Conservation (phyloP, 2,888 invertebrate species). For the Aricia artaxerxes region DNA sequence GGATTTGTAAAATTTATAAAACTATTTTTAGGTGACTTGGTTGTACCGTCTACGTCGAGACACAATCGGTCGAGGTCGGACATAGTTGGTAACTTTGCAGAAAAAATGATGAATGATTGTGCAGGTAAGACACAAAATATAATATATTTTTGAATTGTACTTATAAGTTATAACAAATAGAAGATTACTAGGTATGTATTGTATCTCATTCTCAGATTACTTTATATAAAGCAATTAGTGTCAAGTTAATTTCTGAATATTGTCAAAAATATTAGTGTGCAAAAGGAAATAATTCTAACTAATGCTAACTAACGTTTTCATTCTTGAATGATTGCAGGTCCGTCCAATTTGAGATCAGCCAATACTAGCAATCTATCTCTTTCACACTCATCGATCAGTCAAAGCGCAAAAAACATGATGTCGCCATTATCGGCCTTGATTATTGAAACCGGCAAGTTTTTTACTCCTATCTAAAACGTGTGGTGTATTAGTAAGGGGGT, state of each 20-base stretch:
- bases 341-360: slow-evolving; percentile 62
- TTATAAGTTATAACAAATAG: too few species aligned
- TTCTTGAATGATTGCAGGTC: slow-evolving; percentile 48
- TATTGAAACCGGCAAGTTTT: slow-evolving; percentile 81
- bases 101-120: slow-evolving; percentile 67
- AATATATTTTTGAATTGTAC: neutral
- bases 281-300: too few species aligned
- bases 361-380: slow-evolving; percentile 61
- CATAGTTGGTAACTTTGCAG: slow-evolving; percentile 70
- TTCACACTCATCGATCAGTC: slow-evolving; percentile 70
- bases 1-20: neutral
- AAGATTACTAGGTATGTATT: too few species aligned
- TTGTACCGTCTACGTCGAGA: slow-evolving; percentile 57
- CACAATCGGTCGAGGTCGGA: slow-evolving; percentile 73
- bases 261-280: too few species aligned
- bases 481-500: too few species aligned
- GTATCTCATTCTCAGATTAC: too few species aligned
- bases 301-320: neutral
- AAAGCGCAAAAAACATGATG: slow-evolving; percentile 63
- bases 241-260: too few species aligned
- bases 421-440: slow-evolving; percentile 80
- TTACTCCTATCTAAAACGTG: neutral
- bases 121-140: slow-evolving; percentile 53
- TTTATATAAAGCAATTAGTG: too few species aligned
- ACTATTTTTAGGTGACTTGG: slow-evolving; percentile 56